Base-by-base conservation (phyloP, 1,140 invertebrate genomes). In the Drosophila asahinai region DNA sequence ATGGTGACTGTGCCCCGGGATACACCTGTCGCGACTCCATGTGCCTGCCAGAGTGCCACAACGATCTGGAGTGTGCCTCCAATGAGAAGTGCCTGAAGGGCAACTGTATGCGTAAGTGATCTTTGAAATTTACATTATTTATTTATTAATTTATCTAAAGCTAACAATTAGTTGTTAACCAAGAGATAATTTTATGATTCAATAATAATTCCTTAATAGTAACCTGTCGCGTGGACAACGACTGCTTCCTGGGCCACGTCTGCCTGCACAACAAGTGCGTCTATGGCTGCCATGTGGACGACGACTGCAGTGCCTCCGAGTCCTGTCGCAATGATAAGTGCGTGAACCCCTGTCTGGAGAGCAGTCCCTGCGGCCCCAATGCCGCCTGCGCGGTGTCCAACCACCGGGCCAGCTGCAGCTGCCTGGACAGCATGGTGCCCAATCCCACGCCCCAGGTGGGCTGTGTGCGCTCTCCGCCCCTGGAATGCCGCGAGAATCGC, bases 231-330 rank as follows among this genome's bases (percentile, higher is more conserved):
- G 95, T 97, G 1, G 97, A 98, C 89, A 97, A 98, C 77, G 97
- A 98, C 83, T 98, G 97, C 87, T 98, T 98, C 94, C 93, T 98
- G 12, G 97, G 97, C 12, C 97, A 98, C 82, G 97, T 98, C 74
- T 98, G 97, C 87, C 93, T 97, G 30, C 95, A 96, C 76, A 97
- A 97, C 81, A 96, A 96, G 93, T 98, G 97, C 82, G 94, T 96
- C 52, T 96, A 96, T 81, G 98, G 97, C 11, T 98, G 98, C 86
- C 95, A 96, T 71, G 95, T 95, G 12, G 97, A 98, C 83, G 96
- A 97, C 78, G 97, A 98, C 92, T 98, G 98, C 92, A 96, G 96
- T 78, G 95, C 95, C 7, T 96, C 96, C 45, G 96, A 98, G 92
- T 95, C 96, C 1, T 98, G 97, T 77, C 93, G 95, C 77, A 95